These are phyloP conservation scores for Chironomus tepperi DNA, from an alignment of 1,140 invertebrate species.

Conservation along the genomic window DNA sequence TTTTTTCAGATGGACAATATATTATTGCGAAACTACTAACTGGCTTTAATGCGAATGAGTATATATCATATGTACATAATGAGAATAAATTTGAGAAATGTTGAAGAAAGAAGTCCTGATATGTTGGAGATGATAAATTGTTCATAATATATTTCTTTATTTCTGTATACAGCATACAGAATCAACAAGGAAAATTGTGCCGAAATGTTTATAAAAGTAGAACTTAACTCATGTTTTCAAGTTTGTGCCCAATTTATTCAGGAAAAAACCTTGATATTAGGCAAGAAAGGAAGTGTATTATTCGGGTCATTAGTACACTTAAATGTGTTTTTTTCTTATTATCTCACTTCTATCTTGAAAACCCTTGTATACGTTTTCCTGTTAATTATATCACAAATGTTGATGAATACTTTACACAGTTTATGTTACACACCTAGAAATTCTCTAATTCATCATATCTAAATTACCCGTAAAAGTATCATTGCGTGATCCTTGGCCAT, in stretches of 20 bases:
- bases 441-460: conserved; percentile 2
- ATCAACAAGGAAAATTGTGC: neutral
- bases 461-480: conserved; percentile 9
- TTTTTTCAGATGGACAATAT: neutral
- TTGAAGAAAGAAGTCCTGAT: too few species aligned
- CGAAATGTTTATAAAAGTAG: neutral
- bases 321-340: too few species aligned
- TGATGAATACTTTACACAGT: too few species aligned
- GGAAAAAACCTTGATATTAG: too few species aligned
- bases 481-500: neutral
- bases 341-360: too few species aligned
- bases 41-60: neutral
- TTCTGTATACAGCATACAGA: too few species aligned
- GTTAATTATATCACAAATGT: too few species aligned
- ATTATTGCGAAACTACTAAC: neutral
- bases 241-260: neutral
- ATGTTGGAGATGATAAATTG: too few species aligned
- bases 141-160: too few species aligned
- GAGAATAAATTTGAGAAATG: too few species aligned
- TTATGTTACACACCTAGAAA: neutral
- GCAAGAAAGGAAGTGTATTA: neutral
- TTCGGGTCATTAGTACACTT: neutral
- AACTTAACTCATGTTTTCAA: neutral
- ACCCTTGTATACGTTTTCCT: too few species aligned
- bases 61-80: neutral